phyloP scores from a whole-genome alignment of 2,888 invertebrate genomes.

The Monoplex corrugatus region DNA sequence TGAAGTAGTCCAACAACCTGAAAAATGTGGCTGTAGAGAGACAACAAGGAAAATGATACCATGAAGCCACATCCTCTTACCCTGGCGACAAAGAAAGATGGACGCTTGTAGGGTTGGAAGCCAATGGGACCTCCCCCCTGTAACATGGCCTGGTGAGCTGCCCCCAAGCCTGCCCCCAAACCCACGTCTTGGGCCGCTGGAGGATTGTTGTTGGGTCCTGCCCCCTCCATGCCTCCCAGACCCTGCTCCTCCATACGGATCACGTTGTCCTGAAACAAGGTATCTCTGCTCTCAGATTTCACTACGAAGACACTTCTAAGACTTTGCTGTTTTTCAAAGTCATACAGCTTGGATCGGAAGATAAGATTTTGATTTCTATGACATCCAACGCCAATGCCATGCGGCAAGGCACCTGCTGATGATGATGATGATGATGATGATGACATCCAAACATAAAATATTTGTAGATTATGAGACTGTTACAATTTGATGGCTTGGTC shows the following conservation, averaged over 20 bases:
- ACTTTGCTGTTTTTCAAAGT: too few relatives aligned
- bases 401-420: too few relatives aligned
- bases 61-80: slow-evolving; percentile 59
- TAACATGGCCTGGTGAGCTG: slow-evolving; percentile 84
- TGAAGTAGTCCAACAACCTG: neutral
- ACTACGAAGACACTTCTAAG: too few relatives aligned
- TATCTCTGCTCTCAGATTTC: too few relatives aligned
- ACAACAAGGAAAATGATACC: too few relatives aligned
- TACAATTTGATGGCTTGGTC: too few relatives aligned
- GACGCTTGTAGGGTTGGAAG: slow-evolving; percentile 94
- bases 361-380: too few relatives aligned
- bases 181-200: slow-evolving; percentile 60
- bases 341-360: too few relatives aligned
- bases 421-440: too few relatives aligned
- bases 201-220: slow-evolving; percentile 47
- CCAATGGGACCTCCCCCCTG: slow-evolving; percentile 90
- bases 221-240: slow-evolving; percentile 46
- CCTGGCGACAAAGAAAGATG: slow-evolving; percentile 69
- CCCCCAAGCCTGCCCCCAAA: slow-evolving; percentile 69
- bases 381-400: too few relatives aligned
- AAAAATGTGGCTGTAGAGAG: neutral
- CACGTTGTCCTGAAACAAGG: slow-evolving; percentile 67
- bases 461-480: too few relatives aligned
- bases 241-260: slow-evolving; percentile 66
- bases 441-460: too few relatives aligned